Evolutionary conservation across 2,113 vertebrate species (phyloP), one percentile per base, ranked within the genome.

Genomic region (Parotia lawesii): DNA sequence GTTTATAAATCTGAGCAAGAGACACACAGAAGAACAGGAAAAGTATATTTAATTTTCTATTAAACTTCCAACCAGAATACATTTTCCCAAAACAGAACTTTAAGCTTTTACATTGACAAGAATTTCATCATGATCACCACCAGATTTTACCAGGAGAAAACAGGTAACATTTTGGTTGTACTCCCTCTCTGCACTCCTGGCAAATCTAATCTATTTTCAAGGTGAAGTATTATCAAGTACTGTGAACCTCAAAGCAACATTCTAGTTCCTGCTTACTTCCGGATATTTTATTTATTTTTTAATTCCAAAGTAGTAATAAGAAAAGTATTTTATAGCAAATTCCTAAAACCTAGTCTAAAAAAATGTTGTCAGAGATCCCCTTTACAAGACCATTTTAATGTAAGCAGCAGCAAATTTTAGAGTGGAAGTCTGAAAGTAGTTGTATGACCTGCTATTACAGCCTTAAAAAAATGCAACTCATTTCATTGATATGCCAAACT

Each of bases 21-120:
- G 27, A 83, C 66, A 94, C 38, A 93, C n/a, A 80, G 72, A 95
- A 78, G 53, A 93, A 94, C 87, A 95, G 91, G 87, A 96, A 96
- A 93, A 91, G 67, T 86, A 83, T 88, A 91, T 98, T 98, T 98
- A 97, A 97, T 98, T 97, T 97, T 97, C 95, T 96, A 96, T 96
- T 96, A 96, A 97, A 96, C 54, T 94, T 96, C 92, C 92, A 96
- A 91, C 74, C 89, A 94, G 95, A 97, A 95, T 87, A 90, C 81
- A 96, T 95, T 96, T 94, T 73, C 82, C 65, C 53, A 76, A 91
- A 95, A 89, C 60, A 90, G 69, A 95, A 85, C 69, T 73, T 66
- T 71, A 92, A 96, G 72, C 38, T 74, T 92, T 93, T 93, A 81
- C 19, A 70, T 76, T 86, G 61, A 45, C 83, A 93, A 60, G 64